Conservation (phyloP, 2,888 invertebrate genomes). For the Chaitophorus viminalis region DNA sequence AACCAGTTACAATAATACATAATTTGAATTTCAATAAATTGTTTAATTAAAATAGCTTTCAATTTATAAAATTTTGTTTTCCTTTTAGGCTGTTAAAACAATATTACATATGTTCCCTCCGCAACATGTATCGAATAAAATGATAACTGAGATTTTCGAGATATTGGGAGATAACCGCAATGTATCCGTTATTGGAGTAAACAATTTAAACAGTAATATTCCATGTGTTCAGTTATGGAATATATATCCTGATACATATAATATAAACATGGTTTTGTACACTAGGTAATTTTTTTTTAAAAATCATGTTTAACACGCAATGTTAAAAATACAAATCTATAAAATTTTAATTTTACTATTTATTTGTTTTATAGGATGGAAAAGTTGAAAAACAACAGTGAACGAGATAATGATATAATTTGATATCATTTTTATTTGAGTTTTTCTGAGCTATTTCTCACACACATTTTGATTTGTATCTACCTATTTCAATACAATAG, state of each 20-base stretch:
- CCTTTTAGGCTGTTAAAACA: slow-evolving; percentile 30
- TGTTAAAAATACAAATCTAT: too few species aligned
- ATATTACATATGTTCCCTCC: slow-evolving; percentile 20
- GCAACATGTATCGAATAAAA: neutral
- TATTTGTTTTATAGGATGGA: too few species aligned
- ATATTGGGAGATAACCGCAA: neutral
- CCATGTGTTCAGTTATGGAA: slow-evolving; percentile 30
- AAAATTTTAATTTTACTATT: neutral
- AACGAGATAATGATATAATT: too few species aligned
- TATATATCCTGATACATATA: slow-evolving; percentile 16
- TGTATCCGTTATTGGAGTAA: neutral
- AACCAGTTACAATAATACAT: too few species aligned
- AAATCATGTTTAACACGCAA: neutral
- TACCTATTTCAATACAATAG: too few species aligned
- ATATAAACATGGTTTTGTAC: slow-evolving; percentile 27
- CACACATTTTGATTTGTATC: too few species aligned
- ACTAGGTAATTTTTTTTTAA: slow-evolving; percentile 17
- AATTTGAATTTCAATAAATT: too few species aligned
- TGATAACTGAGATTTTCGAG: neutral
- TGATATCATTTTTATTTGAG: too few species aligned
- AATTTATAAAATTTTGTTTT: neutral
- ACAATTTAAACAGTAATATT: neutral
- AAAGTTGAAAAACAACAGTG: too few species aligned
- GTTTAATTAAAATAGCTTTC: neutral
- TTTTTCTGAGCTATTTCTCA: too few species aligned